A percentile compares a stretch with the other conserved stretches of the same genome.
Evolutionary conservation across 2,797 vertebrate species (phyloP).

Genomic region (Morelia viridis): DNA sequence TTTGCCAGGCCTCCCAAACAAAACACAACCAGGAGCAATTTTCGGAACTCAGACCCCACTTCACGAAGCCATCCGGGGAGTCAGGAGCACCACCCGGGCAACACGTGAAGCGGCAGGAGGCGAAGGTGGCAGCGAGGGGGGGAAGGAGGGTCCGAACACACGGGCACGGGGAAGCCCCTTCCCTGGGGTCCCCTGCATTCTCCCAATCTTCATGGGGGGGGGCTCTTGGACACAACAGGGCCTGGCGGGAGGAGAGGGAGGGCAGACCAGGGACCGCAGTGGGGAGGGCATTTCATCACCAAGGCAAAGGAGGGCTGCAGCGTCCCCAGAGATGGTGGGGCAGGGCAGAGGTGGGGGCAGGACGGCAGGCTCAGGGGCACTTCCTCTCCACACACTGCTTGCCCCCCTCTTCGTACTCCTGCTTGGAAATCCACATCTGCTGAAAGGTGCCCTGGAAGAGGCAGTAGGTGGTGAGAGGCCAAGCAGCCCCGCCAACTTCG

Average conservation of each 20-base stretch:
- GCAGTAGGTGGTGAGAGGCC: background rate
- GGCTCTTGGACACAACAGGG: background rate
- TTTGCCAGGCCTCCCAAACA: background rate
- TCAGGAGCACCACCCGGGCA: background rate
- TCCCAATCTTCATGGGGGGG: too few species aligned
- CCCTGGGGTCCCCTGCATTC: background rate
- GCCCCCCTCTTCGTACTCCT: conserved; percentile 98
- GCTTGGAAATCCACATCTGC: conserved; percentile 99
- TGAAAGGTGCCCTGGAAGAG: conserved; percentile 90
- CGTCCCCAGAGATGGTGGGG: conserved; percentile 68
- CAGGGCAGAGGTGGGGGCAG: background rate
- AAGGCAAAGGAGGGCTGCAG: background rate
- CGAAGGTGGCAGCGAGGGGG: background rate
- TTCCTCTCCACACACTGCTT: conserved; percentile 99
- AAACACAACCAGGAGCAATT: background rate
- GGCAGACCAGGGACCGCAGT: too few species aligned
- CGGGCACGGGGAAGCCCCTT: background rate
- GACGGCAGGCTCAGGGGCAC: conserved; percentile 80
- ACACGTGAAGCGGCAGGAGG: background rate
- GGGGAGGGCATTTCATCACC: background rate
- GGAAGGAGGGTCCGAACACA: background rate
- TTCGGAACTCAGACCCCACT: background rate
- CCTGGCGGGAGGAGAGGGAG: too few species aligned
- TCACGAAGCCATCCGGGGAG: background rate
- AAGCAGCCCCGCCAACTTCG: background rate